These are phyloP conservation scores for Eutolmus rufibarbis DNA, from an alignment of 2,888 invertebrate genomes.

Conservation along the genomic window DNA sequence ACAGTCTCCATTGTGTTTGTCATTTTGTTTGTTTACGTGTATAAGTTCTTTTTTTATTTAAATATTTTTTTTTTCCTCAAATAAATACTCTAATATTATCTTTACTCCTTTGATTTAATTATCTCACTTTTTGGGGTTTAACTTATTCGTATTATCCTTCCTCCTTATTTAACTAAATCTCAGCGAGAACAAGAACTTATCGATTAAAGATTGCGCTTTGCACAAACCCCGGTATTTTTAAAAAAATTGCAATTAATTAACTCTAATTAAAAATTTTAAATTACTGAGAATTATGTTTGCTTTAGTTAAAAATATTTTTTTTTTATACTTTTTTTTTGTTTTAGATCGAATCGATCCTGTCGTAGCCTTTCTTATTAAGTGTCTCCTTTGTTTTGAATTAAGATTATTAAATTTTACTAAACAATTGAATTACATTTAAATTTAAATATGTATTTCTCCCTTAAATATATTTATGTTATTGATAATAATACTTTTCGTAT, in stretches of 20 bases:
- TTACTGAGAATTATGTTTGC: slow-evolving; percentile 20
- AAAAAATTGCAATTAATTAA: slow-evolving; percentile 48
- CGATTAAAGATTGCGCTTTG: slow-evolving; percentile 59
- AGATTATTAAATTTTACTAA: slow-evolving; percentile 44
- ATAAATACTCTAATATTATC: slow-evolving; percentile 44
- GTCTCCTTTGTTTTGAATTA: not conserved
- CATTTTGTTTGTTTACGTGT: slow-evolving; percentile 56
- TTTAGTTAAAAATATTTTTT: slow-evolving; percentile 44
- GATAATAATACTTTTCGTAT: slow-evolving; percentile 46
- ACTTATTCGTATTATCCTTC: slow-evolving; percentile 39
- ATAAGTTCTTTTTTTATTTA: slow-evolving; percentile 64
- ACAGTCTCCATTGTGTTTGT: slow-evolving; percentile 69
- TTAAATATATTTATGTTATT: slow-evolving; percentile 41
- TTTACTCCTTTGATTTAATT: slow-evolving; percentile 51
- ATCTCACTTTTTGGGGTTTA: slow-evolving; percentile 56
- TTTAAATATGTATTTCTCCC: slow-evolving; percentile 35
- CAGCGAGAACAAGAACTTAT: slow-evolving; percentile 27
- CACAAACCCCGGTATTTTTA: slow-evolving; percentile 57
- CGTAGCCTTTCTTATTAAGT: slow-evolving; percentile 17
- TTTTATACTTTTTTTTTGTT: slow-evolving; percentile 50
- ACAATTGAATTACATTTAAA: slow-evolving; percentile 44
- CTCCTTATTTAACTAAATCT: slow-evolving; percentile 21
- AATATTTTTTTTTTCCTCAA: slow-evolving; percentile 42
- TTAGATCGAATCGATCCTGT: slow-evolving; percentile 60
- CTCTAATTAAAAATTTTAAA: slow-evolving; percentile 33